phyloP scores from a whole-genome alignment of 2,797 vertebrate genomes.

The Anolis apletophallus region DNA sequence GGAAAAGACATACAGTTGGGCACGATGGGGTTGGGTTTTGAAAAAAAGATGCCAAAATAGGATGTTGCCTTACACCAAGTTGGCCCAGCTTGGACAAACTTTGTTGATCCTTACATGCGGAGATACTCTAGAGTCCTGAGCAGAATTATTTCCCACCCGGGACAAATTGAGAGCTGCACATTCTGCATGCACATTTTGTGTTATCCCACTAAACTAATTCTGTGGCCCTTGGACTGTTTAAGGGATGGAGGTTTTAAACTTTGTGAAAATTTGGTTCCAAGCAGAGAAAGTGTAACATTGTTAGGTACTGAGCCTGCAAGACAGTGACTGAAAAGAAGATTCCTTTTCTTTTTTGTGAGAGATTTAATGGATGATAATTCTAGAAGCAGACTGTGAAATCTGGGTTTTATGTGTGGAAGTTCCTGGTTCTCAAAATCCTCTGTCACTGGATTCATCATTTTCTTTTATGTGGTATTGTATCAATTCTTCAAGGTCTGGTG shows the following conservation, averaged over 20 bases:
- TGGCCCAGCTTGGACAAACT: background rate
- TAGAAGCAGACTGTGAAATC: background rate
- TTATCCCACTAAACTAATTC: background rate
- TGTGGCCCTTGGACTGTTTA: background rate
- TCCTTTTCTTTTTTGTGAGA: conserved; percentile 5
- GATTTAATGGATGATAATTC: conserved; percentile 9
- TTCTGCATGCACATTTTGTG: too few relatives aligned
- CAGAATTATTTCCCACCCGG: too few relatives aligned
- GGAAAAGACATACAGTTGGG: too few relatives aligned
- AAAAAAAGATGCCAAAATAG: background rate
- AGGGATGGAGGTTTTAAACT: background rate
- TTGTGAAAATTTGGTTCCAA: background rate
- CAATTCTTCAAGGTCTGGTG: conserved; percentile 3
- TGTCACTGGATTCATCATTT: background rate
- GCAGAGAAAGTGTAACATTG: background rate
- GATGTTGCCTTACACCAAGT: background rate
- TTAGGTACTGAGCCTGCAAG: background rate
- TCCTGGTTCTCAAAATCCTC: background rate
- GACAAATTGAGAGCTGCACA: too few relatives aligned
- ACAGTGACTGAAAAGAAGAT: background rate
- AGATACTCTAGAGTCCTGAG: background rate
- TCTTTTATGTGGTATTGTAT: background rate
- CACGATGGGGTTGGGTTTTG: too few relatives aligned
- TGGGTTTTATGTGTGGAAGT: background rate
- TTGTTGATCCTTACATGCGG: background rate